Conservation (phyloP, 2,113 vertebrate species). For the Chrysemys picta region DNA sequence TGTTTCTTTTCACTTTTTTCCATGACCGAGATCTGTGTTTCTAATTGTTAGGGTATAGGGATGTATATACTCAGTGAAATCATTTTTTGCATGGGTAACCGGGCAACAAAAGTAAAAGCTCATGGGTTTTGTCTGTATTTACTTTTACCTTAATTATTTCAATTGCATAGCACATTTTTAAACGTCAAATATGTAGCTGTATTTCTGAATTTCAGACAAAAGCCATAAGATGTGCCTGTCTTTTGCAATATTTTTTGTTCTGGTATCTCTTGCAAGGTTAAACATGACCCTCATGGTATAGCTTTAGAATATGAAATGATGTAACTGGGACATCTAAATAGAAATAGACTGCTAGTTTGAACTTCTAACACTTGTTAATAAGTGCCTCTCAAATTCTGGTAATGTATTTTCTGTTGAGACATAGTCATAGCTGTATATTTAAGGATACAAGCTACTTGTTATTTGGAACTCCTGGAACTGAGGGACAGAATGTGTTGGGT, state of each 20-base stretch:
- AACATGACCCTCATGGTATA: not conserved
- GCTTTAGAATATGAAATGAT: not conserved
- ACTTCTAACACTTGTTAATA: constrained; percentile 1
- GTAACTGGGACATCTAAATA: not conserved
- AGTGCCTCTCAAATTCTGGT: constrained; percentile 25
- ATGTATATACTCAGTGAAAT: not conserved
- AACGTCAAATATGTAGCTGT: not conserved
- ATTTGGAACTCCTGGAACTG: constrained; percentile 21
- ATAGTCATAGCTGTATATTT: not conserved
- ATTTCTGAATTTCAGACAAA: not conserved
- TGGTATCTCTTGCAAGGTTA: not conserved
- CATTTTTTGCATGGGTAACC: accelerated
- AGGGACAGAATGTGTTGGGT: not conserved
- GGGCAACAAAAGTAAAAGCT: not conserved
- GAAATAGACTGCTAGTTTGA: not conserved
- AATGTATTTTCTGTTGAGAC: not conserved
- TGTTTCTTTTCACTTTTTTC: constrained; percentile 19
- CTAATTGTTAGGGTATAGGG: not conserved
- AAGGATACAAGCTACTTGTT: constrained; percentile 23
- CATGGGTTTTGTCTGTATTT: not conserved
- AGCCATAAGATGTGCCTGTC: not conserved
- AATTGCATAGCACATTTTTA: not conserved
- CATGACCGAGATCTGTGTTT: constrained; percentile 19
- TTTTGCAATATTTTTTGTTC: not conserved
- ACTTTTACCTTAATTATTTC: not conserved